Evolutionary conservation across 2,888 invertebrate genomes (phyloP).

Genomic region (Capitulum mitella): DNA sequence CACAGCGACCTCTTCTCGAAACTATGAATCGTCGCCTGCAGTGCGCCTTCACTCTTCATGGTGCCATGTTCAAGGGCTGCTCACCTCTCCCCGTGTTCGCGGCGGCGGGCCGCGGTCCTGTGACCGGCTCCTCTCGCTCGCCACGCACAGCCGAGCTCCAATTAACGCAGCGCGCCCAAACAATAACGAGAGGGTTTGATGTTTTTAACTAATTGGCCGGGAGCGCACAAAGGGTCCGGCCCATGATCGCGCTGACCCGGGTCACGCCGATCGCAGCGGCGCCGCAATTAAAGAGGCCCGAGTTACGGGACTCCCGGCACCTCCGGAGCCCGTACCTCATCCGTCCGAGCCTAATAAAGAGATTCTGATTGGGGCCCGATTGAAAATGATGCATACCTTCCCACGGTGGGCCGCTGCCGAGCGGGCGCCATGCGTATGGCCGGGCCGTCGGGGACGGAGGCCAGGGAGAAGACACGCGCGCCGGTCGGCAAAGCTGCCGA

Average conservation of each 20-base stretch:
- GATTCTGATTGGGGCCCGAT: background rate
- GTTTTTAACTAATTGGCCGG: slow-evolving; percentile 10
- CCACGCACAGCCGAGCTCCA: background rate
- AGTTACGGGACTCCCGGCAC: background rate
- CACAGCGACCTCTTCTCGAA: too few relatives aligned
- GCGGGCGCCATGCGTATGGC: background rate
- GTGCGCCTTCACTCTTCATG: too few relatives aligned
- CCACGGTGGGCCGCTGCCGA: background rate
- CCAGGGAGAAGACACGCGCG: too few relatives aligned
- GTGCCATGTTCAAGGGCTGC: too few relatives aligned
- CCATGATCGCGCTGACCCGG: background rate
- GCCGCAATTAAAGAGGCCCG: background rate
- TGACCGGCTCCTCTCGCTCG: background rate
- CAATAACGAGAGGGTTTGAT: slow-evolving; percentile 4
- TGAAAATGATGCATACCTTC: slow-evolving; percentile 12
- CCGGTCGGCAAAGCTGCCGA: background rate
- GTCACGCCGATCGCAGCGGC: background rate
- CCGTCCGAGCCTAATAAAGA: background rate
- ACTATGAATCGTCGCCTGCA: too few relatives aligned
- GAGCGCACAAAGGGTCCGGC: background rate
- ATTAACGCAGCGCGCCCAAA: slow-evolving; percentile 7
- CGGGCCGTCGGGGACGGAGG: too few relatives aligned
- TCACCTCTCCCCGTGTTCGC: too few relatives aligned
- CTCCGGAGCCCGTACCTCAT: background rate
- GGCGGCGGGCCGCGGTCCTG: too few relatives aligned